Evolutionary conservation across 2,797 vertebrate genomes (phyloP), one percentile per base, ranked within the genome.

Genomic region (Pipistrellus nathusii): DNA sequence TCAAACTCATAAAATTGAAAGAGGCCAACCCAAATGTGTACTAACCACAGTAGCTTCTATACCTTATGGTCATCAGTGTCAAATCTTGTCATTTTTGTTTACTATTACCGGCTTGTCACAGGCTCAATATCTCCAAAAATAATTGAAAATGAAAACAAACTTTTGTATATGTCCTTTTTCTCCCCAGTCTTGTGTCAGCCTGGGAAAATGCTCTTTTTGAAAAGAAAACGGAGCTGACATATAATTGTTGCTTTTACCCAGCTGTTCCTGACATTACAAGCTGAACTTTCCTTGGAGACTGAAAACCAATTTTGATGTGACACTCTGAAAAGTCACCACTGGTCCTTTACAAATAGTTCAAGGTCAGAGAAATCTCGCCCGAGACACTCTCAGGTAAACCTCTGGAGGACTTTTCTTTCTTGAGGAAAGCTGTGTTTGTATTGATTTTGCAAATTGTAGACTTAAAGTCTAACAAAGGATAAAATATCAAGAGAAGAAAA

Each of bases 281-380:
- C 71, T 97, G 96, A 97, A 97, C 86, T 87, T 86, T 98, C 98
- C 98, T 98, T 94, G 85, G 98, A 98, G 98, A 97, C 89, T 38
- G 96, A 96, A 98, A 98, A 98, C 96, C 97, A 98, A 98, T 98
- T 98, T 98, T 98, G 87, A 97, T 97, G 96, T 97, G 97, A 98
- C 97, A 97, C 91, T 96, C 93, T 93, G 95, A 97, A 95, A 98
- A 98, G 97, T 98, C 97, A 97, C 95, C 88, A 92, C 59, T 94
- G 75, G 93, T 97, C 97, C 96, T 97, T 98, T 97, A 96, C 94
- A 96, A 98, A 98, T 97, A 97, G 97, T 98, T 82, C 96, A 97
- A 95, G 97, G 97, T 97, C 97, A 96, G 32, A 75, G 73, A 97
- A 95, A 97, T 96, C 96, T 96, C 96, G 86, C 96, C 93, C 32